A percentile compares a stretch with the other conserved stretches of the same genome.
Conservation (phyloP, 2,113 vertebrate genomes). For the Salminus brasiliensis region DNA sequence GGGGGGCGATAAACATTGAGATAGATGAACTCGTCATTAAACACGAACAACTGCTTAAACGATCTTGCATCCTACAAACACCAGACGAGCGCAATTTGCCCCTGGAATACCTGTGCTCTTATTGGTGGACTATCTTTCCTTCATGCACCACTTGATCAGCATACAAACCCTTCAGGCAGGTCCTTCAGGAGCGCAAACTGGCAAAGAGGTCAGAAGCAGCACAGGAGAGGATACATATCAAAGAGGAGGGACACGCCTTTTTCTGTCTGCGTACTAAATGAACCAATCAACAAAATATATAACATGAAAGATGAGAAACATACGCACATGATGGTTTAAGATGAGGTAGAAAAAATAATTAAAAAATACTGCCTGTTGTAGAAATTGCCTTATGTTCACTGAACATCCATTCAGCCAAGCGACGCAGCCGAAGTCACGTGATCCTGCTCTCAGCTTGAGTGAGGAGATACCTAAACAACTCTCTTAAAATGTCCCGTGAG, state of each 20-base stretch:
- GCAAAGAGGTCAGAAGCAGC: background rate
- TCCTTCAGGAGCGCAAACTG: background rate
- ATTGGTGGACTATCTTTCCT: background rate
- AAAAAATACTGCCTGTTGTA: background rate
- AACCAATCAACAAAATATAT: no score
- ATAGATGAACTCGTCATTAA: background rate
- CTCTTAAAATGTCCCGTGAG: background rate
- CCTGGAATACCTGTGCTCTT: background rate
- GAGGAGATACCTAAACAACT: background rate
- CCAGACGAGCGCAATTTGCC: background rate
- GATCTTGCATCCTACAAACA: background rate
- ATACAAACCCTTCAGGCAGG: background rate
- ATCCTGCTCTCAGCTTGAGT: background rate
- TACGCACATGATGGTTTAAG: no score
- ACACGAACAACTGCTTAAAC: slow-evolving; percentile 7
- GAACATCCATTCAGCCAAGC: background rate
- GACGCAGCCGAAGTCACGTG: background rate
- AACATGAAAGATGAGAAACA: no score
- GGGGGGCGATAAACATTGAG: background rate
- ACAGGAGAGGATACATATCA: background rate
- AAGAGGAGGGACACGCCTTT: background rate
- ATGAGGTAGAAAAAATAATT: background rate
- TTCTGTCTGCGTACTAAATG: no score
- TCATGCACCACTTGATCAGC: background rate
- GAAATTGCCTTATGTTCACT: background rate